Conservation (phyloP, 2,888 invertebrate species). For the Alentia gelatinosa region DNA sequence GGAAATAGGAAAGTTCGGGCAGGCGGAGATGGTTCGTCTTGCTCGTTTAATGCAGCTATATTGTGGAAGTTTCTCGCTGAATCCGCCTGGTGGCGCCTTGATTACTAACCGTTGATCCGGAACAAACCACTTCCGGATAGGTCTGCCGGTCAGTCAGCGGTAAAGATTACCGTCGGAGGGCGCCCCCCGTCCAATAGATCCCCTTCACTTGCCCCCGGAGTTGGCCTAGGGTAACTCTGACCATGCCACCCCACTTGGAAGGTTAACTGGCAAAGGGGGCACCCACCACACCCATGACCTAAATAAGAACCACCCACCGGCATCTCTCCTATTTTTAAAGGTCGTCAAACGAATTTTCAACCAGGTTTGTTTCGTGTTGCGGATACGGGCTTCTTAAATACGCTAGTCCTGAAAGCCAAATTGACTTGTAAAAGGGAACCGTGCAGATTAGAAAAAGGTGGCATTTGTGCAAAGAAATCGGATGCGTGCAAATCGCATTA, state of each 20-base stretch:
- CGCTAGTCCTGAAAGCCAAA: neutral
- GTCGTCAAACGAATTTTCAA: neutral
- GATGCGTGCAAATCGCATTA: slow-evolving; percentile 19
- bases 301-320: neutral
- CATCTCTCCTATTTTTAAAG: neutral
- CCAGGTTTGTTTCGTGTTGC: neutral
- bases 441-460: neutral
- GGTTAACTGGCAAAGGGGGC: too few species aligned
- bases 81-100: neutral
- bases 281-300: neutral
- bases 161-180: slow-evolving; percentile 10
- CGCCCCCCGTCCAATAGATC: neutral
- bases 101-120: slow-evolving; percentile 32
- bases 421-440: slow-evolving; percentile 9
- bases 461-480: slow-evolving; percentile 5
- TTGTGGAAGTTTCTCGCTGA: neutral
- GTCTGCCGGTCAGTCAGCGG: slow-evolving; percentile 10
- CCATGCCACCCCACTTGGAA: neutral
- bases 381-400: slow-evolving; percentile 23
- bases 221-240: neutral
- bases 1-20: neutral
- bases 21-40: neutral
- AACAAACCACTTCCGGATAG: slow-evolving; percentile 19
- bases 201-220: neutral
- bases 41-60: neutral